phyloP scores from a whole-genome alignment of 2,888 invertebrate species.

The Scrobipalpa atriplicella region DNA sequence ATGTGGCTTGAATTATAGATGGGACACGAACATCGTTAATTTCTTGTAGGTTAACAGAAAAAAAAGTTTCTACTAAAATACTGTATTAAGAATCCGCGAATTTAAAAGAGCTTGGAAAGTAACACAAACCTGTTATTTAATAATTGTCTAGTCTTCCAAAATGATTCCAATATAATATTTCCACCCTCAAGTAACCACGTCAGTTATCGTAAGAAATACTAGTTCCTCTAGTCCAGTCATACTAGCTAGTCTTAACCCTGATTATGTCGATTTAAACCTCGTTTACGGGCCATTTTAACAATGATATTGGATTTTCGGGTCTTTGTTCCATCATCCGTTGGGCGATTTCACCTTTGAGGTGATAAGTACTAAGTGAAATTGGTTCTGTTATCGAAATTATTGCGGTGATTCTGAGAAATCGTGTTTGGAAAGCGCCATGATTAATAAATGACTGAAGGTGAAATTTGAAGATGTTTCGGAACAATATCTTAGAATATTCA shows the following conservation, averaged over 20 bases:
- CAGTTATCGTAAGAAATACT: not conserved
- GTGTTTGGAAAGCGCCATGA: not conserved
- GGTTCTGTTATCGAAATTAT: constrained; percentile 2
- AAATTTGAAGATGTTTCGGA: not conserved
- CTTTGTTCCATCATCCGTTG: constrained; percentile 22
- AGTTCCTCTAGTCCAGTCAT: not conserved
- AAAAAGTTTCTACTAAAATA: too few species aligned
- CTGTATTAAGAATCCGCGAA: too few species aligned
- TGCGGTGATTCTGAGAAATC: not conserved
- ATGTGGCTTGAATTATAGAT: too few species aligned
- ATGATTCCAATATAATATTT: too few species aligned
- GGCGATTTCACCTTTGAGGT: constrained; percentile 22
- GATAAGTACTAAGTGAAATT: constrained; percentile 14
- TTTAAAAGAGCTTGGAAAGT: too few species aligned
- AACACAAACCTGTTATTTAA: too few species aligned
- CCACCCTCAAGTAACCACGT: too few species aligned
- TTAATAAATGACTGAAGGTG: not conserved
- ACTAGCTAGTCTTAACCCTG: constrained; percentile 14
- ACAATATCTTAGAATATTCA: too few species aligned
- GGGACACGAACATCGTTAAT: too few species aligned
- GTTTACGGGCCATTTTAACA: constrained; percentile 30
- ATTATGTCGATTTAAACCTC: constrained; percentile 33
- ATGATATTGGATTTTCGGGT: constrained; percentile 25
- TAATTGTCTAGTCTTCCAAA: too few species aligned
- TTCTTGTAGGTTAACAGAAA: too few species aligned